Conservation (phyloP, 2,888 invertebrate genomes). For the Cylloceria caligata region DNA sequence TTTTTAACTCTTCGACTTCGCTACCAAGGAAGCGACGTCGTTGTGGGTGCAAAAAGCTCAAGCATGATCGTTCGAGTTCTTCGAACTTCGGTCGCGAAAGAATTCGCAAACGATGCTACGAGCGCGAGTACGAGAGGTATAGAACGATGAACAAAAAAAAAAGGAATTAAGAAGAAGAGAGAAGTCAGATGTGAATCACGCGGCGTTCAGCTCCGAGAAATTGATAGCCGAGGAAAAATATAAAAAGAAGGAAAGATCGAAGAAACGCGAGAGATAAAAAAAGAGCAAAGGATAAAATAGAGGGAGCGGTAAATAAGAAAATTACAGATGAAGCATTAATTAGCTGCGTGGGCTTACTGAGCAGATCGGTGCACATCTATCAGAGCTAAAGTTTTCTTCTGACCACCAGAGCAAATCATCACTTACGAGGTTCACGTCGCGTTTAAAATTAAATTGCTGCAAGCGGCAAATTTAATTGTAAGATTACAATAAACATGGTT, state of each 20-base stretch:
- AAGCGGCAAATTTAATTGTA: not conserved
- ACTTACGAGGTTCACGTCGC: slow-evolving; percentile 31
- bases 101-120: slow-evolving; percentile 37
- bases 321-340: slow-evolving; percentile 32
- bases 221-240: slow-evolving; percentile 41
- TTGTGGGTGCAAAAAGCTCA: slow-evolving; percentile 67
- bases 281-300: slow-evolving; percentile 54
- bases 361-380: slow-evolving; percentile 38
- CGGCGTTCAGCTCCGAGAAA: slow-evolving; percentile 32
- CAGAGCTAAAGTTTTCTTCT: slow-evolving; percentile 13
- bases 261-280: slow-evolving; percentile 43
- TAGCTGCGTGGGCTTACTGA: slow-evolving; percentile 30
- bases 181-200: slow-evolving; percentile 38
- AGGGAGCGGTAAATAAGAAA: slow-evolving; percentile 66
- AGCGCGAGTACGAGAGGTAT: slow-evolving; percentile 3
- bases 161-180: slow-evolving; percentile 1
- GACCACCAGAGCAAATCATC: slow-evolving; percentile 38
- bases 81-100: slow-evolving; percentile 39
- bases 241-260: slow-evolving; percentile 8
- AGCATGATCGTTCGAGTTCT: slow-evolving; percentile 33
- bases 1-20: slow-evolving; percentile 71
- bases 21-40: slow-evolving; percentile 73
- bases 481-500: not conserved
- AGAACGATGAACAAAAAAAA: slow-evolving; percentile 25
- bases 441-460: slow-evolving; percentile 2